Base-by-base conservation (phyloP, 1,140 invertebrate species). In the Caligus rogercresseyi region DNA sequence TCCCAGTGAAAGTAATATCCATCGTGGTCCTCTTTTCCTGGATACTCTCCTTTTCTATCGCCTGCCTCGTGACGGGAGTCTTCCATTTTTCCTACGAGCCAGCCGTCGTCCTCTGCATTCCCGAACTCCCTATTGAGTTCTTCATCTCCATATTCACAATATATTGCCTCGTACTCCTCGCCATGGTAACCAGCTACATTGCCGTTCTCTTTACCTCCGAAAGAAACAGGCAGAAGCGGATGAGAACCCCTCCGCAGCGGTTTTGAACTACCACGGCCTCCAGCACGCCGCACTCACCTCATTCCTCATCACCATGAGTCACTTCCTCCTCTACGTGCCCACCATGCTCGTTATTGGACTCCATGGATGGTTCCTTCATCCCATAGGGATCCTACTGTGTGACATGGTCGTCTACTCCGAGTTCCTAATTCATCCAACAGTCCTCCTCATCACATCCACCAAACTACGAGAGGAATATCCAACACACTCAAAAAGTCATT, bases 351-450 rank as follows among this genome's bases (percentile, higher is more conserved):
- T 71, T 54, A 67, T 71, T 20, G 70, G 70, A 51, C 69, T 71
- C 63, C 67, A 65, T 70, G 59, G 69, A 67, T 18, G 67, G 67
- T 19, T 65, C 26, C 64, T 70, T 15, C 69, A 68, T 16, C 70
- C 71, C 0, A 65, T 68, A 20, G 69, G 65, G 1, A 69, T 70
- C 4, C 61, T 69, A 51, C 60, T 70, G 20, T 70, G 69, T 57
- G 69, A 69, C 51, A 55, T 71, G 14, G 66, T 72, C 24, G 70
- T 72, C 20, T 72, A 72, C 63, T 68, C 67, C 23, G 71, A 71
- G 65, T 71, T 71, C 63, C 59, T 71, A 20, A 66, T 71, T 15
- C 70, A 71, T 59, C 69, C 70, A 1, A 66, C 69, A 2, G 69
- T 71, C 19, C 61, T 71, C 18, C 65, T 71, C n/a, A 62, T 67